Conservation (phyloP, 1,140 invertebrate species). For the Formica exsecta region DNA sequence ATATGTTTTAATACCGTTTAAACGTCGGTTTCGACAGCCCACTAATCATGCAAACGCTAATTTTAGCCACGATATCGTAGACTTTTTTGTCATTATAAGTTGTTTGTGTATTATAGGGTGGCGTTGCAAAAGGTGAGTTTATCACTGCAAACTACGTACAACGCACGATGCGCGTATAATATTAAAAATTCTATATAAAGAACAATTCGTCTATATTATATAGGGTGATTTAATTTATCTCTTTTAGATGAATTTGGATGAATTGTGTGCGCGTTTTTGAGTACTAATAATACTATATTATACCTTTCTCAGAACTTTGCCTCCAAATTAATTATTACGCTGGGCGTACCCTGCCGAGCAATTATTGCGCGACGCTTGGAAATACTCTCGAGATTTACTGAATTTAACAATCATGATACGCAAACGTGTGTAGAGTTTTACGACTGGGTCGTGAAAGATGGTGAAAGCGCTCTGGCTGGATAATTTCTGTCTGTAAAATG, state of each 20-base stretch:
- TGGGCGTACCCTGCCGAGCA: background rate
- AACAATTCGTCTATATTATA: conserved; percentile 25
- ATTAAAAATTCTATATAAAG: conserved; percentile 16
- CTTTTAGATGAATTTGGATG: background rate
- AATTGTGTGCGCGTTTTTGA: background rate
- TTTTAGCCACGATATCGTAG: conserved; percentile 20
- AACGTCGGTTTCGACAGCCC: conserved; percentile 44
- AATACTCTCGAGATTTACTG: conserved; percentile 44
- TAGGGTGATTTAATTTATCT: conserved; percentile 10
- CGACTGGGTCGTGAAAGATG: conserved; percentile 55
- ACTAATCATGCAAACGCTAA: conserved; percentile 51
- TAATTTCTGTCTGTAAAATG: conserved; percentile 60
- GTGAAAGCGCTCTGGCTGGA: conserved; percentile 46
- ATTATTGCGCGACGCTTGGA: conserved; percentile 32
- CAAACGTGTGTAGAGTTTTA: conserved; percentile 43
- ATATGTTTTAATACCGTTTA: conserved; percentile 62
- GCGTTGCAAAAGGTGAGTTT: background rate
- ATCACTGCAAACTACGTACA: background rate
- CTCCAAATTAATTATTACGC: conserved; percentile 17
- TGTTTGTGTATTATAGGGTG: conserved; percentile 20
- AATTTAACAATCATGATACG: conserved; percentile 58
- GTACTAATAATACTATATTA: background rate
- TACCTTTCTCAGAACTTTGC: background rate
- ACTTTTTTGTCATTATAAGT: conserved; percentile 36
- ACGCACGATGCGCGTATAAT: background rate